Conservation (phyloP, 2,888 invertebrate genomes). For the Athrips mouffetella region DNA sequence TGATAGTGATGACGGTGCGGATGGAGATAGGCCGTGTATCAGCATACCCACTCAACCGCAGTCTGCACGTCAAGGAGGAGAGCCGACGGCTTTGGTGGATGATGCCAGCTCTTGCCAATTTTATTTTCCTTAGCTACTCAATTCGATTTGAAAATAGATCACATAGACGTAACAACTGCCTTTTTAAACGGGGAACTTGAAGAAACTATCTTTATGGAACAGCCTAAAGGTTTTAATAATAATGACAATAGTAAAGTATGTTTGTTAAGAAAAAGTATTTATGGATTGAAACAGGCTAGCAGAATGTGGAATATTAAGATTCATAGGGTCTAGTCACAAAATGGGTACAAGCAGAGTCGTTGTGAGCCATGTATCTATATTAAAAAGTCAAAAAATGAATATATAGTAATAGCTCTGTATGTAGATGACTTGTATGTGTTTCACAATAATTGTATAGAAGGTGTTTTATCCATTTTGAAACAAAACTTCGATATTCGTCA, state of each 20-base stretch:
- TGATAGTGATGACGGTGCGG: background rate
- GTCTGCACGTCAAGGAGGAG: background rate
- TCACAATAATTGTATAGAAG: background rate
- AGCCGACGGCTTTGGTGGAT: background rate
- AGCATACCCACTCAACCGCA: background rate
- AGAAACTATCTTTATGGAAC: conserved; percentile 18
- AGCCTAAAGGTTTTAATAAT: conserved; percentile 17
- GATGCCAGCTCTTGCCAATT: background rate
- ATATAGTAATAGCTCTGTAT: background rate
- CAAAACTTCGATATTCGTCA: background rate
- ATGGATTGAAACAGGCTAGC: conserved; percentile 17
- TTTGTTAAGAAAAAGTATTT: conserved; percentile 13
- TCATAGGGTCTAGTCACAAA: background rate
- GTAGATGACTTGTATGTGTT: background rate
- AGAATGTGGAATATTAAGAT: conserved; percentile 2
- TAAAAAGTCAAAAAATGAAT: background rate
- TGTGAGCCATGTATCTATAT: conserved; percentile 22
- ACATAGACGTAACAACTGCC: conserved; percentile 3
- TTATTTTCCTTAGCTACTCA: background rate
- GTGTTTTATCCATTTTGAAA: background rate
- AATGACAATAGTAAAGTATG: conserved; percentile 1
- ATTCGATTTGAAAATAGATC: background rate
- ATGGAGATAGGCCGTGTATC: background rate
- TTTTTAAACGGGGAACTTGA: conserved; percentile 20
- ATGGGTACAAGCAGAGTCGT: conserved; percentile 8